Percentiles rank a stretch among this genome's conserved stretches.
Evolutionary conservation across 2,797 vertebrate genomes (phyloP).

Genomic region (Poeciliopsis paucimaculata): DNA sequence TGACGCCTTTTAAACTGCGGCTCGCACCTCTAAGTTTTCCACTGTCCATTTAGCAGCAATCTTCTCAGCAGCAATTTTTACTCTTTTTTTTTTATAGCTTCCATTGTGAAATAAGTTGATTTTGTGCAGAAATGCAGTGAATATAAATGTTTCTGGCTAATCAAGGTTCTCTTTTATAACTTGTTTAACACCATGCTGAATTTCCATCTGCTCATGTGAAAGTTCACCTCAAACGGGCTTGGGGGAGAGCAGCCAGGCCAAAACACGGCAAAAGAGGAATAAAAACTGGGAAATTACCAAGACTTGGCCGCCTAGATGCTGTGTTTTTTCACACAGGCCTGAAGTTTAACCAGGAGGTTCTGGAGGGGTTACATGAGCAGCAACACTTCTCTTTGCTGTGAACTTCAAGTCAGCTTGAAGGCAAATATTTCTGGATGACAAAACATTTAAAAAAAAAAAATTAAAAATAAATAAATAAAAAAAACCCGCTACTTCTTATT

Average conservation of each 20-base stretch:
- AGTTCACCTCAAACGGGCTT: not conserved
- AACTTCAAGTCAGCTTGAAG: not conserved
- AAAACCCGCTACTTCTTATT: not conserved
- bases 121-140: not conserved
- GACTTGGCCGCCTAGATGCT: not conserved
- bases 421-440: not conserved
- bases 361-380: not conserved
- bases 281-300: not conserved
- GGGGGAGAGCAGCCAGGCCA: not conserved
- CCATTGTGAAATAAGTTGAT: not conserved
- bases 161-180: not conserved
- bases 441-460: too few species aligned
- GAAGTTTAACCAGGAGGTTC: not conserved
- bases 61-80: too few species aligned
- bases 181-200: not conserved
- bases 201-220: not conserved
- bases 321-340: not conserved
- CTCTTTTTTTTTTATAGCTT: not conserved
- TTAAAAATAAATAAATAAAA: too few species aligned
- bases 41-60: too few species aligned
- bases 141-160: not conserved
- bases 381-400: not conserved
- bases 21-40: too few species aligned
- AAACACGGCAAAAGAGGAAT: not conserved
- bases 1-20: too few species aligned